A percentile compares a stretch with the other conserved stretches of the same genome.
These are phyloP conservation scores for Campaea margaritaria DNA, from an alignment of 2,888 invertebrate species.

Conservation along the genomic window DNA sequence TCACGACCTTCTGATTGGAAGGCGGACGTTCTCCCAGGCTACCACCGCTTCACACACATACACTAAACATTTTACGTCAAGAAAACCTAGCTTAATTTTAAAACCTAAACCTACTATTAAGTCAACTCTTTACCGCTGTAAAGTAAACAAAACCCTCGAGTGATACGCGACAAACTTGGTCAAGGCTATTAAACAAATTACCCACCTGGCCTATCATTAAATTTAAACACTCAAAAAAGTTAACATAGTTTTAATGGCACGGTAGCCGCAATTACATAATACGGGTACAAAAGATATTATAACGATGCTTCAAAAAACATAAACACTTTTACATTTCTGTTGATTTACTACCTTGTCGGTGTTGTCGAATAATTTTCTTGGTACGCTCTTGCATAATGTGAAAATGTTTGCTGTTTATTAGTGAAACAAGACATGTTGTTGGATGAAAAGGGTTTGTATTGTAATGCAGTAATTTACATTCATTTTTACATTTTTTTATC, in stretches of 20 bases:
- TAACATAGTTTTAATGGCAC: slow-evolving; percentile 25
- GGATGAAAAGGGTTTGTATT: too few relatives aligned
- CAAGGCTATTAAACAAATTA: slow-evolving; percentile 33
- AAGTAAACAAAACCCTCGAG: slow-evolving; percentile 16
- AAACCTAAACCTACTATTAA: too few relatives aligned
- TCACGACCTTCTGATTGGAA: too few relatives aligned
- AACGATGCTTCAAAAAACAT: slow-evolving; percentile 17
- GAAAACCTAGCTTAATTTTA: too few relatives aligned
- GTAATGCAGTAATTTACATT: too few relatives aligned
- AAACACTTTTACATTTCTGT: slow-evolving; percentile 24
- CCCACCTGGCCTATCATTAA: slow-evolving; percentile 29
- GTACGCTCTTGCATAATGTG: slow-evolving; percentile 1
- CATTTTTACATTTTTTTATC: too few relatives aligned
- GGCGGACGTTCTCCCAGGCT: too few relatives aligned
- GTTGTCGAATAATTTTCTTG: slow-evolving; percentile 14
- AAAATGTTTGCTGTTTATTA: too few relatives aligned
- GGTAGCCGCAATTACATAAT: slow-evolving; percentile 25
- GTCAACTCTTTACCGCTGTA: not conserved
- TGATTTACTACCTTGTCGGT: slow-evolving; percentile 27
- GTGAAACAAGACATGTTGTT: too few relatives aligned
- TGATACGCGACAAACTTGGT: slow-evolving; percentile 27
- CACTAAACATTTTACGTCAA: too few relatives aligned
- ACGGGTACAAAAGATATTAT: slow-evolving; percentile 12
- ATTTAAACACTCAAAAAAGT: slow-evolving; percentile 23
- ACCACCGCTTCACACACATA: too few relatives aligned